Base-by-base conservation (phyloP, 2,888 invertebrate genomes). In the Ophion ellenae region DNA sequence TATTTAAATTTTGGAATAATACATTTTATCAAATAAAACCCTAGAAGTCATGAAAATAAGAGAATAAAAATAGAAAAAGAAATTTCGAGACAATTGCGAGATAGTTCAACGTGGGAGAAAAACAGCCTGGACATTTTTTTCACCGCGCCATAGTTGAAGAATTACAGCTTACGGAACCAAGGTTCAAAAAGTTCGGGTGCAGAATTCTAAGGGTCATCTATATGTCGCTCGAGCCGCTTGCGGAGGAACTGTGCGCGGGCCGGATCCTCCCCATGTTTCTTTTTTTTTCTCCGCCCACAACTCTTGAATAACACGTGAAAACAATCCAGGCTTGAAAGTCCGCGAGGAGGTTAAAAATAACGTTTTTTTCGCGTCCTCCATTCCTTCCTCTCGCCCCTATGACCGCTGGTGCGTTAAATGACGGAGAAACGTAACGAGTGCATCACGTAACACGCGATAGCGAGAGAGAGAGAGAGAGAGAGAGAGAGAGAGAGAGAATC, bases 311-410 rank as follows among this genome's bases (percentile, higher is more conserved):
- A 47, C 45, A 11, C 14, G 40, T 20, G 10, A 47, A 20, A 45
- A 14, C 45, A 47, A 20, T 24, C 20, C 11, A 6, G 11, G 20
- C 74, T 74, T 14, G 14, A 45, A 74, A 63, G 40, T 63, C 61
- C 45, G 47, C 36, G 24, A 24, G 53, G 36, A 70, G 59, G 74
- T 77, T 73, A 24, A 73, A 81, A 74, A 74, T 74, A 69, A 45
- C 11, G 47, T 45, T 69, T 20, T 20, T 40, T 69, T 47, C 47
- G 47, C 47, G 47, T 47, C 17, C 47, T 64, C 17, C 5, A 64
- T n/a, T 1, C 10, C 40, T 9, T 6, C n/a, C n/a, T 14, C 66
- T 9, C 24, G 10, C 14, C 47, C 14, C 69, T 45, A 7, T 47
- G 45, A 47, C 69, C 2, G 4, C 24, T 2, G n/a, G 20, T 1